Percentiles rank a stretch among this genome's conserved stretches.
phyloP scores from a whole-genome alignment of 2,113 vertebrate genomes.

The Protobothrops mucrosquamatus region DNA sequence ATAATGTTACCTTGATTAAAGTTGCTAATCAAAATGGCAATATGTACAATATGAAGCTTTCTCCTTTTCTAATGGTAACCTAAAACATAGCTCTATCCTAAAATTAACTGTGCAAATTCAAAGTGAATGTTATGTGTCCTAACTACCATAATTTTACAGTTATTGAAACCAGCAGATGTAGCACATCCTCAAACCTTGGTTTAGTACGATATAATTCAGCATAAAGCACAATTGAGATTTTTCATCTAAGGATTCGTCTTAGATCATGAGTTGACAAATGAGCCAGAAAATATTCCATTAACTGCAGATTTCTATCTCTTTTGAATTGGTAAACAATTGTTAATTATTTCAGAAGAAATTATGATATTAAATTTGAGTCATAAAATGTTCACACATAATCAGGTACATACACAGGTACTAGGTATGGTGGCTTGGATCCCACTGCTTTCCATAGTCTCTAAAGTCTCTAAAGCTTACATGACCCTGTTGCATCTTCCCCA shows the following conservation, averaged over 20 bases:
- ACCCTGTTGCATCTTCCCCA: not conserved
- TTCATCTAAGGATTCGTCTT: too few relatives aligned
- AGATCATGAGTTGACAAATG: not conserved
- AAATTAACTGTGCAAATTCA: not conserved
- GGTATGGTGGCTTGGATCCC: not conserved
- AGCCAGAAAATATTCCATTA: not conserved
- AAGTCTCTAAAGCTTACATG: not conserved
- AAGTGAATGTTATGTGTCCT: not conserved
- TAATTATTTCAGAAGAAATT: not conserved
- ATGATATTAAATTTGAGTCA: not conserved
- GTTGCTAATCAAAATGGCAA: not conserved
- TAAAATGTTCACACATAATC: not conserved
- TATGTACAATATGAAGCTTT: not conserved
- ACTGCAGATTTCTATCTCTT: not conserved
- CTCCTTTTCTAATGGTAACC: not conserved
- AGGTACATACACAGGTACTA: not conserved
- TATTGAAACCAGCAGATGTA: not conserved
- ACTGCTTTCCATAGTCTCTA: not conserved
- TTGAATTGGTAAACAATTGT: not conserved
- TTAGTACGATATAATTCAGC: not conserved
- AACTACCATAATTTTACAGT: not conserved
- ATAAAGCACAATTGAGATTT: not conserved
- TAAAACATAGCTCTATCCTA: not conserved
- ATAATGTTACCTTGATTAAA: too few relatives aligned
- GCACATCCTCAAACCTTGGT: not conserved